These are phyloP conservation scores for Trichosurus vulpecula DNA, from an alignment of 2,797 vertebrate genomes.

Conservation along the genomic window DNA sequence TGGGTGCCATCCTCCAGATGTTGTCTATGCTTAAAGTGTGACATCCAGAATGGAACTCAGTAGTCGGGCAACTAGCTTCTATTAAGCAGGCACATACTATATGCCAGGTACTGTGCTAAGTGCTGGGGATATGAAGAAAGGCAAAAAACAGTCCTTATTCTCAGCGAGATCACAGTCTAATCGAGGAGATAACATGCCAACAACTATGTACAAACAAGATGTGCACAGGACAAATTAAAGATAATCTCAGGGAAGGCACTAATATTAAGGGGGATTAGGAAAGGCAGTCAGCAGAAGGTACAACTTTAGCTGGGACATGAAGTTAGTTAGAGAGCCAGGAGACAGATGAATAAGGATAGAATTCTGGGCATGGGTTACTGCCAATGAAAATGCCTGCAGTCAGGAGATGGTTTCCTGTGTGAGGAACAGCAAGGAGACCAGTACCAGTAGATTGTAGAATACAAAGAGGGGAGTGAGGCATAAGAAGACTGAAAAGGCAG, in stretches of 20 bases:
- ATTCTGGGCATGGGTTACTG: neutral
- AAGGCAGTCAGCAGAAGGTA: neutral
- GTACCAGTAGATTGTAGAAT: neutral
- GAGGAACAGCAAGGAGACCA: neutral
- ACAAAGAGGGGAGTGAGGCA: neutral
- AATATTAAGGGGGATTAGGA: neutral
- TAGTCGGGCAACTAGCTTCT: accelerated
- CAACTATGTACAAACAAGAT: neutral
- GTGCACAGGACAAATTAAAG: neutral
- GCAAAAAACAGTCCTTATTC: neutral
- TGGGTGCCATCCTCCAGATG: neutral
- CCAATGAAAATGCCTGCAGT: neutral
- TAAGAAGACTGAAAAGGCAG: neutral
- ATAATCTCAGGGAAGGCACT: neutral
- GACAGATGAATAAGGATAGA: neutral
- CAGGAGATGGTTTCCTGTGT: neutral
- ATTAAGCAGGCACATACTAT: neutral
- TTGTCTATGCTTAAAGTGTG: neutral
- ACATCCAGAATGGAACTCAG: accelerated
- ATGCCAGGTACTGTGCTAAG: neutral
- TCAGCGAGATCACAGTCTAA: neutral
- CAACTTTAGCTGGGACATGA: neutral
- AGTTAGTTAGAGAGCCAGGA: neutral
- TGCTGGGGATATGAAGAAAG: neutral
- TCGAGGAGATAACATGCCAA: neutral